Percentiles rank a stretch among this genome's conserved stretches.
phyloP scores from a whole-genome alignment of 64 coral and sea anemone genomes.

The Catalaphyllia jardinei region DNA sequence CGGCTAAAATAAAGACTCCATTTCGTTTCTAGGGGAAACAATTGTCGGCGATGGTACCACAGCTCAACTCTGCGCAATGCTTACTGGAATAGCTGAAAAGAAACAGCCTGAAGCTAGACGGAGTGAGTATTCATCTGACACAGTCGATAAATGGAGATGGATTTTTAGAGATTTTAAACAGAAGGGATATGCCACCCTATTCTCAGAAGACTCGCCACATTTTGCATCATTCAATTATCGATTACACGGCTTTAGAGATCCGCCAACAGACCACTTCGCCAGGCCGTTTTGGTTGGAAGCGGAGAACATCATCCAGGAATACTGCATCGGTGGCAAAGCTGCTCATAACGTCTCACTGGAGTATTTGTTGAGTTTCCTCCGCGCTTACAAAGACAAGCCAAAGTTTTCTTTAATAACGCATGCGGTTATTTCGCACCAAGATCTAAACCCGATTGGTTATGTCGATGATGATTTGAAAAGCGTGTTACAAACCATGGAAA shows the following conservation, averaged over 20 bases:
- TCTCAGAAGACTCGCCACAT: constrained; percentile 58
- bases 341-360: constrained; percentile 35
- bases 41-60: constrained; percentile 76
- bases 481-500: constrained; percentile 2
- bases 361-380: constrained; percentile 45
- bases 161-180: constrained; percentile 69
- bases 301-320: background rate
- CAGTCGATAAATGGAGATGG: constrained; percentile 67
- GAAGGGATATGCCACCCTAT: constrained; percentile 72
- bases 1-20: background rate
- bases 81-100: constrained; percentile 60
- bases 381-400: constrained; percentile 26
- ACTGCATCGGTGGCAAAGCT: constrained; percentile 10
- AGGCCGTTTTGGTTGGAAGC: constrained; percentile 49
- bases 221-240: constrained; percentile 65
- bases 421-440: background rate
- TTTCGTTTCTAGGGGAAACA: constrained; percentile 1
- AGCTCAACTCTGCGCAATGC: constrained; percentile 48
- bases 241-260: constrained; percentile 53
- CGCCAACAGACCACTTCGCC: constrained; percentile 53
- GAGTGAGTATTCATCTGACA: constrained; percentile 12
- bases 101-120: constrained; percentile 55
- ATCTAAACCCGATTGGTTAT: constrained; percentile 24
- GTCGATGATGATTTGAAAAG: constrained; percentile 31
- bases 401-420: constrained; percentile 42